Evolutionary conservation across 2,888 invertebrate genomes (phyloP), one percentile per base, ranked within the genome.

Genomic region (Eupithecia exiguata): DNA sequence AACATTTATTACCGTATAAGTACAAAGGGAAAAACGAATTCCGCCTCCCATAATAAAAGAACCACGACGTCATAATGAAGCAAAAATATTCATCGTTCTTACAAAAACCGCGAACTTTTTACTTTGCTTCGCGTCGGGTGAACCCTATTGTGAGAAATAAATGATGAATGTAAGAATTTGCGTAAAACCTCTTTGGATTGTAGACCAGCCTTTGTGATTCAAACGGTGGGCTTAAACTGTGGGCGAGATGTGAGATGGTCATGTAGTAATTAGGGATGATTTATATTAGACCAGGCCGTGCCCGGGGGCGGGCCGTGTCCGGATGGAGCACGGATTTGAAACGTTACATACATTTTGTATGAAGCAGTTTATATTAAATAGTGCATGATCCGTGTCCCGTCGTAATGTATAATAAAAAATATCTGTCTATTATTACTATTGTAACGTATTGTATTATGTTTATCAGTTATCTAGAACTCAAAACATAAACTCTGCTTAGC

Each of bases 81-180:
- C 35, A n/a, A 69, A 58, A 62, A 69, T 66, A 71, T 71, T 74
- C 66, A 66, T 67, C n/a, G 71, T 69, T 69, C 66, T 61, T 75
- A 75, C 69, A 40, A 67, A 63, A 74, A 68, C 25, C 58, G 36
- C 14, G 69, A 75, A 69, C 67, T 75, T 75, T 71, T 75, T 53
- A 72, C 75, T 69, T 72, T 68, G 71, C 18, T 43, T 66, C 49
- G 53, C 16, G 35, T 62, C 58, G 62, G 49, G 61, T 66, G 69
- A 43, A 67, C 38, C 62, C 71, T 69, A 74, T 74, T 69, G 69
- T 71, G n/a, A 49, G n/a, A 14, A 38, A 66, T 5, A 38, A 69
- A 66, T 43, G 30, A 68, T 49, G 10, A 3, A n/a, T n/a, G 68
- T 61, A 74, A 30, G 18, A 68, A 71, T 30, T 69, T 63, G 35